These are phyloP conservation scores for Caerostris darwini DNA, from an alignment of 1,140 invertebrate species.

Conservation along the genomic window DNA sequence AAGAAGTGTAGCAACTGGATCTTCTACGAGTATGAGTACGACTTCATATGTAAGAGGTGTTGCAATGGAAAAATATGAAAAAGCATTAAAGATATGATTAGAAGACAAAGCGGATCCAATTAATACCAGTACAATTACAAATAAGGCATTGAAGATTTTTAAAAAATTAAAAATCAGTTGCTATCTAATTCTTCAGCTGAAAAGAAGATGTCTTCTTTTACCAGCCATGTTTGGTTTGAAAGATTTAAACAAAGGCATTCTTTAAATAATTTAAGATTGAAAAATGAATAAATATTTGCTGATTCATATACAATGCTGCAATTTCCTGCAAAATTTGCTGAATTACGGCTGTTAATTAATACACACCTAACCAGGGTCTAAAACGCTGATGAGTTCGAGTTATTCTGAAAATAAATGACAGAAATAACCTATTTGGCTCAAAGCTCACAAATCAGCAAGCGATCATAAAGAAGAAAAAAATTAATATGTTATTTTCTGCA, in stretches of 20 bases:
- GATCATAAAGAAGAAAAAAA: neutral
- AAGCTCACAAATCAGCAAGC: neutral
- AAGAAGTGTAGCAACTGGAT: too few relatives aligned
- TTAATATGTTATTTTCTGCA: neutral
- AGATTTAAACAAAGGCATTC: neutral
- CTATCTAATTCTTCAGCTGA: neutral
- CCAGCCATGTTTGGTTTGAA: neutral
- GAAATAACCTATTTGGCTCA: neutral
- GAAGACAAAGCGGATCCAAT: too few relatives aligned
- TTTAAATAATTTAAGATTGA: neutral
- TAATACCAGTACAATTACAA: too few relatives aligned
- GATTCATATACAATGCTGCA: neutral
- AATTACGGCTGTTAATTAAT: neutral
- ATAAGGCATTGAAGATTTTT: too few relatives aligned
- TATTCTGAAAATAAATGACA: neutral
- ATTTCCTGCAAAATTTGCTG: neutral
- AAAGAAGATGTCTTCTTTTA: neutral
- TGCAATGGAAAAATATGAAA: too few relatives aligned
- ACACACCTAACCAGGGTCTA: neutral
- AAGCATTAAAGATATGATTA: too few relatives aligned
- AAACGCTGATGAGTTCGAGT: neutral
- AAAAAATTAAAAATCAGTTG: constrained; percentile 9
- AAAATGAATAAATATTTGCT: neutral
- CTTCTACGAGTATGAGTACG: too few relatives aligned
- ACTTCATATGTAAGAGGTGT: too few relatives aligned